Conservation (phyloP, 2,797 vertebrate species). For the Florisuga fusca region DNA sequence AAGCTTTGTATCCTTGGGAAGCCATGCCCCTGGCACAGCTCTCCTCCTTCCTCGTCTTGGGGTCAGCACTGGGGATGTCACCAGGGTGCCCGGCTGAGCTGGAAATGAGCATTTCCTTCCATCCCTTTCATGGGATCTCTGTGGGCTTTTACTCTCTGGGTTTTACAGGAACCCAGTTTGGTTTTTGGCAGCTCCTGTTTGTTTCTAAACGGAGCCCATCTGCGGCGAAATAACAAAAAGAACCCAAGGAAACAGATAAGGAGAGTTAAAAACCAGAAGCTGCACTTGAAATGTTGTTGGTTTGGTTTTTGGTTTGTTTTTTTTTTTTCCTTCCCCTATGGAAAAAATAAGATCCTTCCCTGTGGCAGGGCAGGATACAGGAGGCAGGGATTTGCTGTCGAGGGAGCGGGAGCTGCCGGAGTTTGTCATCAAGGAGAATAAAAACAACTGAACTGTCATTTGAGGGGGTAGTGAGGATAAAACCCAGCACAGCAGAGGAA, state of each 20-base stretch:
- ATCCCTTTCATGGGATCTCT: not conserved
- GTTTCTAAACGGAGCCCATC: not conserved
- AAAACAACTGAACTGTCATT: conserved; percentile 49
- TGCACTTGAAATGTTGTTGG: not conserved
- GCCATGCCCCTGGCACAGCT: not conserved
- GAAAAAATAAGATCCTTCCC: not conserved
- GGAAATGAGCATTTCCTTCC: not conserved
- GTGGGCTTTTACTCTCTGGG: not conserved
- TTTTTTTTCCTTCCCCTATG: fast-evolving
- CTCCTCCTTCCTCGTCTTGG: not conserved
- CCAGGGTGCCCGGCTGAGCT: not conserved
- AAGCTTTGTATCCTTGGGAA: fast-evolving
- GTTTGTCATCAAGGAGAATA: conserved; percentile 67
- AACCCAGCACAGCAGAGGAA: conserved; percentile 36
- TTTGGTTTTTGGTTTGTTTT: too few relatives aligned
- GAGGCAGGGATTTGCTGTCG: conserved; percentile 46
- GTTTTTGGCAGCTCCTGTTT: not conserved
- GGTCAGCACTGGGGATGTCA: not conserved
- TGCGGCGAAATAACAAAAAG: not conserved
- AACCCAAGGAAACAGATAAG: not conserved
- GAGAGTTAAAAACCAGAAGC: not conserved
- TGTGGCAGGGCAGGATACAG: not conserved
- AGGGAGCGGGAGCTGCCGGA: not conserved
- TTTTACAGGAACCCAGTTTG: not conserved
- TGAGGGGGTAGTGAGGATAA: conserved; percentile 36